Base-by-base conservation (phyloP, 2,113 vertebrate genomes). In the Archilochus colubris region DNA sequence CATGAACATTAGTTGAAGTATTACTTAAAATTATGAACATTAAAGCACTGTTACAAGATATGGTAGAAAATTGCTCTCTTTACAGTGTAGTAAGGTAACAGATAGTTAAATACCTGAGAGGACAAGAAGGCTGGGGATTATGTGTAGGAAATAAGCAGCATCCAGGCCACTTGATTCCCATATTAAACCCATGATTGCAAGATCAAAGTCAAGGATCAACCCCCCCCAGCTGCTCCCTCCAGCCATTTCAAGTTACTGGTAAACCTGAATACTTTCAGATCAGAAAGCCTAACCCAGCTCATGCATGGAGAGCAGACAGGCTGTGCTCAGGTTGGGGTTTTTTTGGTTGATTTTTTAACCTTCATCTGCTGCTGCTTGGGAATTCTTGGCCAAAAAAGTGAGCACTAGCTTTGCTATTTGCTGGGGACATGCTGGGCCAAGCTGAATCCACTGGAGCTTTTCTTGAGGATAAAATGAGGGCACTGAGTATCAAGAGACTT, bases 221-320 rank as follows among this genome's bases (percentile, higher is more conserved):
- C 7, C 7, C 7, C 8, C 16, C 5, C 4, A 64, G 40, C 17
- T 33, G 30, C 10, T 82, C 27, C 23, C 18, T 82, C 5, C 68
- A 63, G 23, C 44, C 31, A 23, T 20, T 30, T 50, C 31, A 48
- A 51, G n/a, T 46, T 67, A 40, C 12, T 46, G 51, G 13, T 40
- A 81, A 83, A 58, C 36, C 30, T 28, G 20, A 50, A 43, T 66
- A 30, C 12, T 18, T 19, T 22, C 38, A 20, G 22, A 64, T 23
- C 25, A 21, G 66, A 48, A 85, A 25, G 43, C 0, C 0, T 68
- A 28, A 59, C 31, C 40, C 68, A 66, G 30, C 14, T 76, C 8
- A 5, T 3, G 12, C 16, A n/a, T 0, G 0, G 48, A 57, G 53
- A 61, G 27, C 18, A 8, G 28, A 40, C 19, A 28, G 5, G 27